Evolutionary conservation across 2,797 vertebrate genomes (phyloP), one percentile per base, ranked within the genome.

Genomic region (Podargus strigoides): DNA sequence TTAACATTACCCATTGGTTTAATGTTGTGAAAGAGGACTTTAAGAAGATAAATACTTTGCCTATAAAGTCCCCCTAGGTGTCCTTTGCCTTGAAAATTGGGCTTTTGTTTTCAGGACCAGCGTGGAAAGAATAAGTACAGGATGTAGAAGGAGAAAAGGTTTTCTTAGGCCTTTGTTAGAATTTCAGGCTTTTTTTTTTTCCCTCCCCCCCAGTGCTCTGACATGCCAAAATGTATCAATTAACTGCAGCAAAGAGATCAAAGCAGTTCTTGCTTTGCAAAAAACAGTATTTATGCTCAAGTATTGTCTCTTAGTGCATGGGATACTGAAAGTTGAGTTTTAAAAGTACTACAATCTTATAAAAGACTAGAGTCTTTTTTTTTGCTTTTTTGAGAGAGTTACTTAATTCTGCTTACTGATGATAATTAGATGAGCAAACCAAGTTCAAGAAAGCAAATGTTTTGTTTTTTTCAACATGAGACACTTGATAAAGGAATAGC

Each of bases 21-120:
- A 59, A 77, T 76, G 75, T 67, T 87, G n/a, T 91, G 82, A 87
- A 85, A 92, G n/a, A 58, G n/a, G 30, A 49, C 44, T 92, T 90
- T 20, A 66, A 63, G 67, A 93, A 89, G 75, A 94, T 56, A 92
- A 92, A 87, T 85, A 63, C 53, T 85, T 82, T 39, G 52, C 42
- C 47, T 87, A 18, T 41, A 20, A 92, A 87, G 42, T 80, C 37
- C n/a, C 72, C 17, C 34, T 73, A 39, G 70, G 67, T 92, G 63
- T 85, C 60, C 47, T 90, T 87, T 89, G 88, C 74, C 64, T 87
- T 79, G 80, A 76, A 92, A 77, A 87, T n/a, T 56, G 34, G 30
- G 19, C 37, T 89, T 89, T 91, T 89, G 78, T 92, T 95, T 94
- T 78, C 75, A 83, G 62, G 44, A 93, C 42, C 44, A 85, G 28